Evolutionary conservation across 2,113 vertebrate genomes (phyloP).

Genomic region (Phaetusa simplex): DNA sequence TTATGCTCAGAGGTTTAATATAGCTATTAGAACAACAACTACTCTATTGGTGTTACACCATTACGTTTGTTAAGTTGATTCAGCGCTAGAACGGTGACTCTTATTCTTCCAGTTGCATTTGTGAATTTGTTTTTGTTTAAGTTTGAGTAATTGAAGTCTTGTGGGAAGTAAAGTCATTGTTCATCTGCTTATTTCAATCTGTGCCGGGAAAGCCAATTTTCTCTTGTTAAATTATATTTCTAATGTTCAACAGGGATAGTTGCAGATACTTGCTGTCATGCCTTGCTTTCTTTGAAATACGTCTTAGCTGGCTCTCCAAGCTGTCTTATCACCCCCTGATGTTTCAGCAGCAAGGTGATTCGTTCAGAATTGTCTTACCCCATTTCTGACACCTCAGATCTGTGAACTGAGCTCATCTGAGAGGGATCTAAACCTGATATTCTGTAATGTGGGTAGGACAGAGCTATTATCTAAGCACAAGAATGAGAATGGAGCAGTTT

Average conservation of each 20-base stretch:
- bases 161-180: slow-evolving; percentile 66
- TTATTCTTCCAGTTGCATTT: slow-evolving; percentile 20
- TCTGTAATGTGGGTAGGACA: not conserved
- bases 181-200: slow-evolving; percentile 68
- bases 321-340: slow-evolving; percentile 4
- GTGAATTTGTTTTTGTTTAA: slow-evolving; percentile 60
- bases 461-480: not conserved
- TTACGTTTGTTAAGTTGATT: slow-evolving; percentile 51
- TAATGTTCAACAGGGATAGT: slow-evolving; percentile 53
- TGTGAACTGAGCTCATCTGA: not conserved
- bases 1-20: slow-evolving; percentile 60
- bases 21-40: slow-evolving; percentile 55
- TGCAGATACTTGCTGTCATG: slow-evolving; percentile 55
- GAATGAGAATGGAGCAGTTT: not conserved
- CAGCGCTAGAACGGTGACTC: slow-evolving; percentile 53
- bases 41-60: slow-evolving; percentile 21
- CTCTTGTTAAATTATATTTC: slow-evolving; percentile 64
- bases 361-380: not conserved
- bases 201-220: slow-evolving; percentile 64
- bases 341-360: slow-evolving; percentile 25
- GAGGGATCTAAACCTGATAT: not conserved
- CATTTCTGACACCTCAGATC: not conserved
- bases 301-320: slow-evolving; percentile 20
- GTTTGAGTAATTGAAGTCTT: slow-evolving; percentile 66
- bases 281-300: slow-evolving; percentile 51